Percentiles rank a stretch among this genome's conserved stretches.
phyloP scores from a whole-genome alignment of 2,113 vertebrate species.

The Chiloscyllium plagiosum region DNA sequence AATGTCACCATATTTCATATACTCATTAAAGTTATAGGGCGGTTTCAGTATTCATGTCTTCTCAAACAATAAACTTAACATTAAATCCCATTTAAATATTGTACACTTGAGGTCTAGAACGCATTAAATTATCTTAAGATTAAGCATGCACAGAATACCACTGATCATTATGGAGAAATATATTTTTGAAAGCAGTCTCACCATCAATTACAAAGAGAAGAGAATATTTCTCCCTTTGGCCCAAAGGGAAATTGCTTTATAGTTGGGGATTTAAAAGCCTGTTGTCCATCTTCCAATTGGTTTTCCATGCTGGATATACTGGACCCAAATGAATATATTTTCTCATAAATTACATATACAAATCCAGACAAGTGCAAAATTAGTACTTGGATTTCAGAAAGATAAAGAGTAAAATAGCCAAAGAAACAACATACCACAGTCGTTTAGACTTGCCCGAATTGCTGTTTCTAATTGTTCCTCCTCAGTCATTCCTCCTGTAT shows the following conservation, averaged over 20 bases:
- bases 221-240: not conserved
- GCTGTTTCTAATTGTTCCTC: constrained; percentile 78
- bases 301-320: not conserved
- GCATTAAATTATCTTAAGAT: not conserved
- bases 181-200: not conserved
- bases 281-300: no score
- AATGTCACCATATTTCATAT: not conserved
- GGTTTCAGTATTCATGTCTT: not conserved
- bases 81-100: not conserved
- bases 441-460: constrained; percentile 72
- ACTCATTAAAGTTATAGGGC: not conserved
- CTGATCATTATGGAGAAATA: not conserved
- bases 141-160: not conserved
- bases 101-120: not conserved
- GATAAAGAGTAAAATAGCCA: not conserved
- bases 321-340: not conserved
- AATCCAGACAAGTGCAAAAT: not conserved
- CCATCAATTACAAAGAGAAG: constrained; percentile 11
- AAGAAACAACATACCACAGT: constrained; percentile 59
- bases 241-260: not conserved
- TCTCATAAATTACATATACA: not conserved
- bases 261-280: not conserved
- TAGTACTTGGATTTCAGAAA: not conserved
- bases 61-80: not conserved
- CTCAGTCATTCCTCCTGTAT: constrained; percentile 73